These are phyloP conservation scores for Myotis planiceps DNA, from an alignment of 2,797 vertebrate species.

Conservation along the genomic window DNA sequence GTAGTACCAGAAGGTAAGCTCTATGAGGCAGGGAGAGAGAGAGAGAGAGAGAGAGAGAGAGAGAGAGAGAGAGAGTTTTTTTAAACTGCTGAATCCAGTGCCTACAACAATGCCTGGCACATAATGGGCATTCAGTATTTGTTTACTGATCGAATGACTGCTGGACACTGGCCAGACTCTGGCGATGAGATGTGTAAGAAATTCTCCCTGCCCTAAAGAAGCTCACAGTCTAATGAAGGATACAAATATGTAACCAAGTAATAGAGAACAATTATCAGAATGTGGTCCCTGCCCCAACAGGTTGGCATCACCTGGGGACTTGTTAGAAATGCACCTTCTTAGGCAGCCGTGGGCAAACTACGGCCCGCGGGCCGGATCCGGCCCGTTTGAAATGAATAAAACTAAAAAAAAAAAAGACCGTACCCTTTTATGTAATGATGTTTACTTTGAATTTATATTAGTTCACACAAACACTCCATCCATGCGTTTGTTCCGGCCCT, in stretches of 20 bases:
- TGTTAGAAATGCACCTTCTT: neutral
- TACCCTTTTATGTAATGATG: too few species aligned
- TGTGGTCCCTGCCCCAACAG: neutral
- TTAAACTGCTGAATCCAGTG: neutral
- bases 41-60: neutral
- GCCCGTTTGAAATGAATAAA: too few species aligned
- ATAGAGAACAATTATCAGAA: neutral
- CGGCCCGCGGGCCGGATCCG: too few species aligned
- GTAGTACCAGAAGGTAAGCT: neutral
- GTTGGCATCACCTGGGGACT: neutral
- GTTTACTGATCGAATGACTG: neutral
- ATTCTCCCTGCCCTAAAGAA: neutral
- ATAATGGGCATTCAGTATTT: neutral
- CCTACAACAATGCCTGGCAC: neutral
- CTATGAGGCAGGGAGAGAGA: neutral
- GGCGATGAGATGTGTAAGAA: neutral
- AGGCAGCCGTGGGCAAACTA: too few species aligned
- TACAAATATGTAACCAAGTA: neutral
- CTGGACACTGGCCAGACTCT: neutral
- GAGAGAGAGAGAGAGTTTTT: neutral
- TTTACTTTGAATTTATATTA: too few species aligned
- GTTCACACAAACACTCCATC: too few species aligned
- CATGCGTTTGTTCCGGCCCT: too few species aligned
- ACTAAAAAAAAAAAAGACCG: too few species aligned
- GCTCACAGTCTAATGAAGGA: neutral